phyloP scores from a whole-genome alignment of 2,113 vertebrate species.

The Apteryx owenii region DNA sequence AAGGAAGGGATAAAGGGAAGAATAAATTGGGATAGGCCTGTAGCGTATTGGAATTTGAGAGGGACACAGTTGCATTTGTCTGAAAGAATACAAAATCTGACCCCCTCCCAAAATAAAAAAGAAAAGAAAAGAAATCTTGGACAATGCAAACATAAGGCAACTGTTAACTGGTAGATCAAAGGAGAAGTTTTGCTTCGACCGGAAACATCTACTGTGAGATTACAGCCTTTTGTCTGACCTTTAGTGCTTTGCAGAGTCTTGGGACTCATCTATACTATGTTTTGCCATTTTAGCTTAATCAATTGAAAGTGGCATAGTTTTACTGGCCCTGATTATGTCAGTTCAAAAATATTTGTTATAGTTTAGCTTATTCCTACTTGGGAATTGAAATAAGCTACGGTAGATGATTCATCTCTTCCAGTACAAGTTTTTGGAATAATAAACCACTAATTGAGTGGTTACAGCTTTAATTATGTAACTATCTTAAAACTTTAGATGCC shows the following conservation, averaged over 20 bases:
- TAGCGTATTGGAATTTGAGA: neutral
- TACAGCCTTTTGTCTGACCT: neutral
- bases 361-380: neutral
- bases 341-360: neutral
- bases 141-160: neutral
- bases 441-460: neutral
- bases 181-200: conserved; percentile 2
- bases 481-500: neutral
- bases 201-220: neutral
- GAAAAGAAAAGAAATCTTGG: neutral
- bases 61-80: neutral
- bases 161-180: neutral
- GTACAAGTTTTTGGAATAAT: neutral
- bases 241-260: neutral
- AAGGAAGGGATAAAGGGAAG: neutral
- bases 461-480: neutral
- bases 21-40: neutral
- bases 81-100: neutral
- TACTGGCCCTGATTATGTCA: neutral
- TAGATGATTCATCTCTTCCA: neutral
- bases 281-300: neutral
- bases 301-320: neutral
- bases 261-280: neutral
- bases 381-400: neutral
- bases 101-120: too few relatives aligned